These are phyloP conservation scores for Muscina levida DNA, from an alignment of 2,888 invertebrate genomes.

Conservation along the genomic window DNA sequence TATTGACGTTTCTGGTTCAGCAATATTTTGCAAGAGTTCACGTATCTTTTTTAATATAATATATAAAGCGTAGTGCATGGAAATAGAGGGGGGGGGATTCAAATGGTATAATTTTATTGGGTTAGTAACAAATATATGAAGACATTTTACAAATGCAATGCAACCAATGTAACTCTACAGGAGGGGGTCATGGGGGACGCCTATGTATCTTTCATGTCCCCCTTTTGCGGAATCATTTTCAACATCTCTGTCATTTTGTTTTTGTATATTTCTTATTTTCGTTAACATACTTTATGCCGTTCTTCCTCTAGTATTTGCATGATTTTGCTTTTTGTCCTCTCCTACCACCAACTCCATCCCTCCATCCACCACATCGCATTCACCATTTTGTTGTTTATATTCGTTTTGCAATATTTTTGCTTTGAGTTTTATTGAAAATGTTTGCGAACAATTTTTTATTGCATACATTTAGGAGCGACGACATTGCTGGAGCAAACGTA, in stretches of 20 bases:
- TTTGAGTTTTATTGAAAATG: slow-evolving; percentile 30
- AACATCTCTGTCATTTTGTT: background rate
- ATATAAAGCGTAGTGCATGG: background rate
- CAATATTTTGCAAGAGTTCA: slow-evolving; percentile 23
- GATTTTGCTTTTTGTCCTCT: slow-evolving; percentile 12
- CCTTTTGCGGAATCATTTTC: too few relatives aligned
- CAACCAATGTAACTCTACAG: too few relatives aligned
- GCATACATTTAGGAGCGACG: slow-evolving; percentile 40
- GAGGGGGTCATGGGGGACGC: too few relatives aligned
- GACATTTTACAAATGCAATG: too few relatives aligned
- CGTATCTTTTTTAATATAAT: background rate
- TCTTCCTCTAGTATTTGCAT: slow-evolving; percentile 13
- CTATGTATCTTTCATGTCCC: too few relatives aligned
- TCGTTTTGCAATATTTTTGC: background rate
- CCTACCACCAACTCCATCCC: too few relatives aligned
- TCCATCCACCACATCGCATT: background rate
- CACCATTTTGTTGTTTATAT: slow-evolving; percentile 13
- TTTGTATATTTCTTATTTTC: slow-evolving; percentile 9
- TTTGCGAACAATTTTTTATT: slow-evolving; percentile 39
- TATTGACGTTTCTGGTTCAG: slow-evolving; percentile 33
- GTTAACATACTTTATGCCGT: background rate
- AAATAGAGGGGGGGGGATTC: background rate
- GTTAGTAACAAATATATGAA: too few relatives aligned
- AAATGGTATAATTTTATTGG: background rate
- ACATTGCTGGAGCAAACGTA: slow-evolving; percentile 13